Evolutionary conservation across 1,140 invertebrate genomes (phyloP), one percentile per base, ranked within the genome.

Genomic region (Trichogramma pretiosum): DNA sequence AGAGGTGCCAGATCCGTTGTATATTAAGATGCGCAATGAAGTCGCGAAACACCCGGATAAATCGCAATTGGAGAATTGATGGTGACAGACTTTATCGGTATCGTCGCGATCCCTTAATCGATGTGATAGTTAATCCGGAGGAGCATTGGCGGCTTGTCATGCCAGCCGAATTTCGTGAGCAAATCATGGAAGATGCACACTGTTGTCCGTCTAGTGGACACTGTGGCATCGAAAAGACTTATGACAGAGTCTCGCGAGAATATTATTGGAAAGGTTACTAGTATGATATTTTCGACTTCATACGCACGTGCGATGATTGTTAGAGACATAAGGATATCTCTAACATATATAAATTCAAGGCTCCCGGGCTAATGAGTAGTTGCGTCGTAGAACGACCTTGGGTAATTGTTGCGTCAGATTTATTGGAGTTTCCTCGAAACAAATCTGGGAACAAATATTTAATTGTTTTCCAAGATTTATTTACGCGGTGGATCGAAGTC

Each of bases 381-480:
- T 43, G 54, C 10, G 23, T 55, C 13, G 23, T 54, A 0, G 14
- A 32, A 8, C 19, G 54, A 44, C 62, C 61, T 4, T 64, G 56
- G 58, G 24, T 48, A 7, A 37, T 47, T 1, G 51, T 64, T 5
- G 53, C 59, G 0, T 44, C 50, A 0, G 64, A 67, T 52, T 33
- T 62, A 7, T 55, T 62, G 35, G 50, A 52, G 0, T 55, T 63
- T 3, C 66, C 65, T n/a, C 30, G 35, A 0, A 62, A 55, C 5
- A 46, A 42, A n/a, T 23, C 35, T 10, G 61, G 63, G 19, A 52
- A 58, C n/a, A n/a, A n/a, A n/a, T n/a, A n/a, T n/a, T n/a, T n/a
- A n/a, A n/a, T n/a, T n/a, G n/a, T n/a, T n/a, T n/a, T n/a, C n/a
- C n/a, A n/a, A n/a, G n/a, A n/a, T n/a, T n/a, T n/a, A n/a, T n/a